Conservation (phyloP, 2,797 vertebrate species). For the Sebastolobus altivelis region DNA sequence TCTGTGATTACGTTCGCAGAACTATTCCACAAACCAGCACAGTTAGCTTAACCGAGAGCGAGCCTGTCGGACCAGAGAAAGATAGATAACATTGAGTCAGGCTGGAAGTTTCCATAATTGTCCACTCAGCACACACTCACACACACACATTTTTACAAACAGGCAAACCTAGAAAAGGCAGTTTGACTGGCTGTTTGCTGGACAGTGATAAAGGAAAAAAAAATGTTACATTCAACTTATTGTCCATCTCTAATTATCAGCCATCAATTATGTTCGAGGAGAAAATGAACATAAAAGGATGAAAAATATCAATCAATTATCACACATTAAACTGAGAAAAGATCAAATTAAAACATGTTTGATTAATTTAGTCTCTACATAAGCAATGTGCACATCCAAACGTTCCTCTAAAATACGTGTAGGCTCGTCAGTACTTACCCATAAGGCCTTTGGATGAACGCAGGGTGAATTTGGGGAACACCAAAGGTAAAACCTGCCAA, state of each 20-base stretch:
- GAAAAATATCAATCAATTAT: conserved; percentile 25
- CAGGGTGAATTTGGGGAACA: conserved; percentile 98
- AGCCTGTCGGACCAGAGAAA: conserved; percentile 99
- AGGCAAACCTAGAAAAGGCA: conserved; percentile 54
- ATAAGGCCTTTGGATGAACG: conserved; percentile 99
- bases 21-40: conserved; percentile 98
- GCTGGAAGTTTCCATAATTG: conserved; percentile 86
- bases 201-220: conserved; percentile 27
- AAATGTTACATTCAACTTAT: conserved; percentile 15
- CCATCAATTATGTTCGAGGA: conserved; percentile 30
- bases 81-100: conserved; percentile 98
- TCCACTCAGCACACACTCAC: conserved; percentile 59
- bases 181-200: conserved; percentile 50
- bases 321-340: conserved; percentile 28
- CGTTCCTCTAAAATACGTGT: conserved; percentile 13
- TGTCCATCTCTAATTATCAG: conserved; percentile 52
- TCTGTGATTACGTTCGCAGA: conserved; percentile 94
- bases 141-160: conserved; percentile 46
- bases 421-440: conserved; percentile 89
- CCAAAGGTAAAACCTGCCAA: conserved; percentile 96
- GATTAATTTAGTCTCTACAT: neutral
- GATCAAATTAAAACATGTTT: conserved; percentile 1
- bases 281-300: conserved; percentile 29
- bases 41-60: conserved; percentile 99
- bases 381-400: conserved; percentile 9